Base-by-base conservation (phyloP, 2,888 invertebrate species). In the Temnothorax rugatulus region DNA sequence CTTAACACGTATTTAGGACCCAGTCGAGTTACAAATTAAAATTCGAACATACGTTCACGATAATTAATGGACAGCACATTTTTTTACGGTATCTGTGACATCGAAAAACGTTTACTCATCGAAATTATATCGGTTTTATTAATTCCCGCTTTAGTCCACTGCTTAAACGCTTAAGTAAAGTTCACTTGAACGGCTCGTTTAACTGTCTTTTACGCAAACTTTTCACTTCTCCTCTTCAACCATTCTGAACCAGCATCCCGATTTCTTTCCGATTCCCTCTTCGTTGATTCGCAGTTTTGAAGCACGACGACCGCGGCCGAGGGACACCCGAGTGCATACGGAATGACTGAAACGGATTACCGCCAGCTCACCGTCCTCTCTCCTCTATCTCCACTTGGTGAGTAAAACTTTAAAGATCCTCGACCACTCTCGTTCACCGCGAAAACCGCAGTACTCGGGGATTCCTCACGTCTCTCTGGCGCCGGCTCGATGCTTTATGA, bases 351-450 rank as follows among this genome's bases (percentile, higher is more conserved):
- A 81, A 81, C 74, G 59, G 76, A 82, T 82, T 64, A 76, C 63
- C 63, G 75, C 9, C 50, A 52, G 59, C 25, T 38, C 25, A 4
- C 18, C 69, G 11, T n/a, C 15, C 52, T n/a, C 66, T 11, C 11
- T 34, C 34, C 34, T 66, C 25, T 66, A 34, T 44, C 47, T 8
- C 25, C 63, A 15, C 52, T 25, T 52, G 83, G 29, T 68, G 83
- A 69, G 75, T 83, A 69, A 83, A 83, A 83, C 83, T 83, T 83
- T 77, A 83, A 83, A 81, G 59, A 83, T 68, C 61, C 79, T 79
- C 77, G 50, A 66, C 83, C 77, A 52, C 83, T 76, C 44, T 75
- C 61, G 50, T 76, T 75, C 61, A 63, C 82, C 52, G 76, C 77
- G 63, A 29, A 59, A 68, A 77, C 77, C 79, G 50, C 81, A 69